These are phyloP conservation scores for Cryptotermes secundus DNA, from an alignment of 1,140 invertebrate species.

Conservation along the genomic window DNA sequence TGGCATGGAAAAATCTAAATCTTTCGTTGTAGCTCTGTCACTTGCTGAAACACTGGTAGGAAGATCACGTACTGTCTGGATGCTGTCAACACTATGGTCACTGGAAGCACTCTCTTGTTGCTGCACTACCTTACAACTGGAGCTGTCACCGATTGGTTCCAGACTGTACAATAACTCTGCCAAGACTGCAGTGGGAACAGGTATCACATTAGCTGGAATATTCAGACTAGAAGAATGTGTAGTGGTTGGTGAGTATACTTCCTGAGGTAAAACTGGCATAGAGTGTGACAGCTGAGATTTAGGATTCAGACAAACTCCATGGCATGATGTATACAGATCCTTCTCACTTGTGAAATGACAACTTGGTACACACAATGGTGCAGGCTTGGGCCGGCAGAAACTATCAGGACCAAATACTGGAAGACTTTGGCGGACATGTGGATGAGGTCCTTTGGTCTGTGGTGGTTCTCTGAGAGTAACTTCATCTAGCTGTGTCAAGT, in stretches of 20 bases:
- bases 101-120: constrained; percentile 34
- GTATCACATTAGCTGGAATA: constrained; percentile 49
- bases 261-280: constrained; percentile 20
- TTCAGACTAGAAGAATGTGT: constrained; percentile 57
- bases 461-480: constrained; percentile 41
- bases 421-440: constrained; percentile 23
- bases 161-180: constrained; percentile 53
- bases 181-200: constrained; percentile 51
- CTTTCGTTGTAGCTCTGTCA: not conserved
- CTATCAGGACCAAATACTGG: not conserved
- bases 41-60: not conserved
- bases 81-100: constrained; percentile 28
- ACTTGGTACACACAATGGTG: not conserved
- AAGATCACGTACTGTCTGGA: constrained; percentile 23
- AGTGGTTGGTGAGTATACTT: constrained; percentile 30
- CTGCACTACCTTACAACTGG: constrained; percentile 18
- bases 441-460: not conserved
- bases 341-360: constrained; percentile 20
- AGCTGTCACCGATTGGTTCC: not conserved
- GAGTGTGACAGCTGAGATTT: constrained; percentile 20
- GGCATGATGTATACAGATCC: constrained; percentile 14
- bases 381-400: not conserved
- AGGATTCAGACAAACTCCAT: constrained; percentile 1
- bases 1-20: not conserved
- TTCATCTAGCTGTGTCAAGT: constrained; percentile 61